phyloP scores from a whole-genome alignment of 2,888 invertebrate genomes.

The Tetragnatha montana region DNA sequence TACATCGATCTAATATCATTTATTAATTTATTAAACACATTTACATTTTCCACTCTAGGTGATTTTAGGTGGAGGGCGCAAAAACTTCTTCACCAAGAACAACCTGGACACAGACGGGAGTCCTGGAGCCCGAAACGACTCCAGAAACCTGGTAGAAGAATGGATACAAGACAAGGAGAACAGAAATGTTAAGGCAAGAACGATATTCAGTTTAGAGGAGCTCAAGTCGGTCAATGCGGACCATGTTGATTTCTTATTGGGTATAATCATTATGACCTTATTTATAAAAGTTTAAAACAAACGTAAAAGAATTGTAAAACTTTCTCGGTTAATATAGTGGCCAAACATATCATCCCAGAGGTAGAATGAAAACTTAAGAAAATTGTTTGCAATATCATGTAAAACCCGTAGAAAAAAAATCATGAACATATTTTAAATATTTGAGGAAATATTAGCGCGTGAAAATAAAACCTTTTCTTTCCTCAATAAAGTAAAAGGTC shows the following conservation, averaged over 20 bases:
- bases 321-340: no score
- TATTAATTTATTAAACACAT: no score
- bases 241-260: slow-evolving; percentile 48
- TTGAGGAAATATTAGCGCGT: no score
- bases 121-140: slow-evolving; percentile 80
- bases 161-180: slow-evolving; percentile 78
- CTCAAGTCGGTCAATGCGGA: slow-evolving; percentile 24
- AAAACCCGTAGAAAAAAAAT: no score
- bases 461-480: no score
- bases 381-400: no score
- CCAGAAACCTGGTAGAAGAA: slow-evolving; percentile 81
- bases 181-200: slow-evolving; percentile 74
- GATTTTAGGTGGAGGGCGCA: slow-evolving; percentile 85
- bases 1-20: no score
- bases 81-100: slow-evolving; percentile 81
- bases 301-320: background rate
- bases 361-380: no score
- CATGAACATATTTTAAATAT: no score
- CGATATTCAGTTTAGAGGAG: slow-evolving; percentile 73
- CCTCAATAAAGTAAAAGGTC: no score
- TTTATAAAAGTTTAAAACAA: background rate
- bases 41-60: slow-evolving; percentile 77
- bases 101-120: slow-evolving; percentile 78
- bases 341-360: no score
- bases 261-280: background rate